These are phyloP conservation scores for Crotalus horridus DNA, from an alignment of 2,113 vertebrate genomes.

Conservation along the genomic window DNA sequence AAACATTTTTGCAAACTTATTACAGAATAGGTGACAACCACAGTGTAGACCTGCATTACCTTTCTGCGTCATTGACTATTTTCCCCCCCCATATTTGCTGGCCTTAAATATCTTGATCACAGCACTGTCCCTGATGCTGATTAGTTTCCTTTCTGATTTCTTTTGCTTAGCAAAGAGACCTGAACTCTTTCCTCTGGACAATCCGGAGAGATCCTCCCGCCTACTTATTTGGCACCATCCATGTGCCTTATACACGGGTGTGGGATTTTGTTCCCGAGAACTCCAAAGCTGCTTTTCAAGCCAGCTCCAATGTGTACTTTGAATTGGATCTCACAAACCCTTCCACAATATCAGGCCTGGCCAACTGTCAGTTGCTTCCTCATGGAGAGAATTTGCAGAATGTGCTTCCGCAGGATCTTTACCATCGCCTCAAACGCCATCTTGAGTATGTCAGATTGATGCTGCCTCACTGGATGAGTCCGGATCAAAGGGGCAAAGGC, in stretches of 20 bases:
- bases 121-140: not conserved
- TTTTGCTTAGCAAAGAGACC: slow-evolving; percentile 81
- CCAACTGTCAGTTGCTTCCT: slow-evolving; percentile 93
- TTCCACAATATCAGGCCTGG: slow-evolving; percentile 90
- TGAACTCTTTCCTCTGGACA: slow-evolving; percentile 97
- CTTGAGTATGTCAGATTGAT: slow-evolving; percentile 97
- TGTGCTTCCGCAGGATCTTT: slow-evolving; percentile 88
- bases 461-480: slow-evolving; percentile 97
- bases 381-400: slow-evolving; percentile 92
- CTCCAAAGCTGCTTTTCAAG: slow-evolving; percentile 89
- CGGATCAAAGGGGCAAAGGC: slow-evolving; percentile 89
- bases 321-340: slow-evolving; percentile 95
- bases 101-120: not conserved
- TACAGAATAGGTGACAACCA: not conserved
- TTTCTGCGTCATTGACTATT: not conserved
- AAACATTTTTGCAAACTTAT: not conserved
- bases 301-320: slow-evolving; percentile 87
- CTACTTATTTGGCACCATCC: slow-evolving; percentile 96
- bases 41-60: not conserved
- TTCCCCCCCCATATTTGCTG: not conserved
- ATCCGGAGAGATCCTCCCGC: slow-evolving; percentile 83
- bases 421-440: slow-evolving; percentile 94
- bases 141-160: not conserved
- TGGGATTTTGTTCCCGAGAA: slow-evolving; percentile 94
- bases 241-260: slow-evolving; percentile 94